phyloP scores from a whole-genome alignment of 1,140 invertebrate species.

The Megathymus violae region DNA sequence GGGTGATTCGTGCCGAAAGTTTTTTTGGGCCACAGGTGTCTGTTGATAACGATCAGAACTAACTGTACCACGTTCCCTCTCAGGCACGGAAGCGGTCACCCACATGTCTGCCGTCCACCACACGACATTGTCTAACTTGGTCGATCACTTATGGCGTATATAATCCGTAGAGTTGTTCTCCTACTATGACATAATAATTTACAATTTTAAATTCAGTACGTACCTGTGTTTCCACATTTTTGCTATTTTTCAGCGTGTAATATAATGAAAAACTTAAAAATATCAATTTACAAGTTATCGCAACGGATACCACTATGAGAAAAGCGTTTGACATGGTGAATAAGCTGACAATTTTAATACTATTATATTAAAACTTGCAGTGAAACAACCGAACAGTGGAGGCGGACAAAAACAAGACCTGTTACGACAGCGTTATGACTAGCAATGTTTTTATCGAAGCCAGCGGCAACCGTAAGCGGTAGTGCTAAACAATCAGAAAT shows the following conservation, averaged over 20 bases:
- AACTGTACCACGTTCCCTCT: no score
- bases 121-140: no score
- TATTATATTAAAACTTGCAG: not conserved
- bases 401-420: slow-evolving; percentile 13
- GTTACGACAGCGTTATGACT: slow-evolving; percentile 19
- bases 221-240: slow-evolving; percentile 44
- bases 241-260: slow-evolving; percentile 56
- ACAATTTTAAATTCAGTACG: not conserved
- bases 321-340: slow-evolving; percentile 47
- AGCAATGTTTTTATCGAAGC: slow-evolving; percentile 31
- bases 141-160: not conserved
- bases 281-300: slow-evolving; percentile 61
- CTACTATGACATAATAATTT: not conserved
- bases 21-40: not conserved
- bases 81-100: no score
- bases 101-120: no score
- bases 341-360: not conserved
- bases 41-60: no score
- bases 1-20: not conserved
- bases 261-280: slow-evolving; percentile 68
- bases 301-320: slow-evolving; percentile 64
- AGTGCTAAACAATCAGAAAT: slow-evolving; percentile 15
- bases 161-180: not conserved
- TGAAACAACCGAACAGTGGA: not conserved
- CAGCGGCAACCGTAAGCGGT: slow-evolving; percentile 20